Evolutionary conservation across 2,113 vertebrate genomes (phyloP).

Genomic region (Desmodus rotundus): DNA sequence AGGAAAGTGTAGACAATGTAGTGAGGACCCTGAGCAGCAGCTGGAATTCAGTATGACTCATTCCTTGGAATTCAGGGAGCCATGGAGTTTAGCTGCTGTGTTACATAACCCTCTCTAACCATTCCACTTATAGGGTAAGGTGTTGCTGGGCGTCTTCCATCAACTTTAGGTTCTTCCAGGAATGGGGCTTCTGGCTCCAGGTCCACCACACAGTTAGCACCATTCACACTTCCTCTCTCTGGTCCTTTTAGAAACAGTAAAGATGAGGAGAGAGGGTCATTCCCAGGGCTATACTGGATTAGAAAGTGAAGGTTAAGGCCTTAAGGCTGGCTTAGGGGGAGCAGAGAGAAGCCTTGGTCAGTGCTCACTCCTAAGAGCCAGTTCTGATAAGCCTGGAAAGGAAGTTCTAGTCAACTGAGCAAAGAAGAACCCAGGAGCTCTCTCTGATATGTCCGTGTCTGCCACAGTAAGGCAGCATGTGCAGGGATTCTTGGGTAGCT

Average conservation of each 20-base stretch:
- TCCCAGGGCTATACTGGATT: not conserved
- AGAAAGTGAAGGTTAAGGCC: not conserved
- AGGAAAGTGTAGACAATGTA: not conserved
- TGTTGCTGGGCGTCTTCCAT: not conserved
- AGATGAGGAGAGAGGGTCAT: not conserved
- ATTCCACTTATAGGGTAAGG: not conserved
- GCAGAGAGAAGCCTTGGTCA: not conserved
- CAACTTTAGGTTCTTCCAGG: not conserved
- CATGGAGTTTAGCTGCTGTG: not conserved
- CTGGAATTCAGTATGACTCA: not conserved
- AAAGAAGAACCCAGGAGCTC: not conserved
- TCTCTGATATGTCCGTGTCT: not conserved
- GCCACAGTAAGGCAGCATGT: not conserved
- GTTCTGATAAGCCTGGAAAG: not conserved
- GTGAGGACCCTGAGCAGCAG: not conserved
- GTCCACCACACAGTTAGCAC: not conserved
- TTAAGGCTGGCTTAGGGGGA: not conserved
- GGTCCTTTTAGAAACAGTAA: not conserved
- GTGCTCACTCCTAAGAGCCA: not conserved
- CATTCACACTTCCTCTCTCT: not conserved
- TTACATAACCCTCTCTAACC: not conserved
- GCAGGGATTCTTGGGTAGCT: no score
- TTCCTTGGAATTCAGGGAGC: not conserved
- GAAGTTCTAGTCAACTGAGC: not conserved
- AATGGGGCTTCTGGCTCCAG: not conserved